These are phyloP conservation scores for Riparia riparia DNA, from an alignment of 2,113 vertebrate species.

Conservation along the genomic window DNA sequence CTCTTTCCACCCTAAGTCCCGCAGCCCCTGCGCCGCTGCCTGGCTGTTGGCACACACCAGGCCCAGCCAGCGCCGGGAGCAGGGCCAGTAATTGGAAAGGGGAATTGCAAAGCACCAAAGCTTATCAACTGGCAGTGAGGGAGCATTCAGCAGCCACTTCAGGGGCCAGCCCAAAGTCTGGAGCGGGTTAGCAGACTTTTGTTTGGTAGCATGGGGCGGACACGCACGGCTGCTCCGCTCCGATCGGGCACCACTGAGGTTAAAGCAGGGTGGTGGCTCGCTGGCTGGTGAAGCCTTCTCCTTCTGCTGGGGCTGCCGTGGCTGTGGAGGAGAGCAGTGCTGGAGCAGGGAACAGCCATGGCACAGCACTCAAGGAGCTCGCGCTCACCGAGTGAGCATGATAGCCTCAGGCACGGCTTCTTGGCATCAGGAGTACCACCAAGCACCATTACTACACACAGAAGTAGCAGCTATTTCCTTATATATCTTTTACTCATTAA, in stretches of 20 bases:
- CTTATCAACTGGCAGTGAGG: conserved; percentile 3
- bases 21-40: fast-evolving
- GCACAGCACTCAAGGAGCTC: fast-evolving
- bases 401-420: background rate
- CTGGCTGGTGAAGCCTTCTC: background rate
- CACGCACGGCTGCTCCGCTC: fast-evolving
- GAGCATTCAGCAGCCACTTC: background rate
- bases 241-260: fast-evolving
- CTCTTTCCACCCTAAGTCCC: background rate
- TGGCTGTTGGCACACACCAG: background rate
- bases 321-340: fast-evolving
- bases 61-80: background rate
- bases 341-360: background rate
- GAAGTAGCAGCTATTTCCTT: conserved; percentile 17
- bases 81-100: conserved; percentile 44
- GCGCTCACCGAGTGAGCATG: fast-evolving
- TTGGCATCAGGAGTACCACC: background rate
- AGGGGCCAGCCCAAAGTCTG: fast-evolving
- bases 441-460: background rate
- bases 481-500: conserved; percentile 15
- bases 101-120: conserved; percentile 43
- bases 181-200: background rate
- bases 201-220: background rate
- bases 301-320: background rate
- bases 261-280: fast-evolving